phyloP scores from a whole-genome alignment of 1,140 invertebrate species.

The Caenorhabditis remanei region DNA sequence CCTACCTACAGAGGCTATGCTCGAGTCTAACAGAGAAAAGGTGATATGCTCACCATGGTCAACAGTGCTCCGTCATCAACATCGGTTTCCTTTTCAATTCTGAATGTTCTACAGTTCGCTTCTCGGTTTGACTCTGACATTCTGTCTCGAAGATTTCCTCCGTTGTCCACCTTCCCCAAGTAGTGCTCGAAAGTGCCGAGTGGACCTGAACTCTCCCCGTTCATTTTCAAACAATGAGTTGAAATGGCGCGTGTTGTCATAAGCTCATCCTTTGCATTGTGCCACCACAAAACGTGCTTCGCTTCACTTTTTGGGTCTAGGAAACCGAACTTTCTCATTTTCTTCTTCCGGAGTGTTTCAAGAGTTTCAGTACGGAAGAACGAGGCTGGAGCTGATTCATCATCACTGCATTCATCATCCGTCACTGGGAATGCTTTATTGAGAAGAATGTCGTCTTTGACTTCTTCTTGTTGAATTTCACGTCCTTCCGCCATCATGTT shows the following conservation, averaged over 20 bases:
- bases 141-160: neutral
- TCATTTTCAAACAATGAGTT: constrained; percentile 6
- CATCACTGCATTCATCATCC: constrained; percentile 17
- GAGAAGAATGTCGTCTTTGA: neutral
- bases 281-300: constrained; percentile 16
- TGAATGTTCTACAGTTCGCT: neutral
- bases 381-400: neutral
- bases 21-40: too few species aligned
- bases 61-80: neutral
- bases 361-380: neutral
- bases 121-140: neutral
- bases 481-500: constrained; percentile 12
- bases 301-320: neutral
- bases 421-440: neutral
- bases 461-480: neutral
- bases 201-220: neutral
- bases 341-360: neutral
- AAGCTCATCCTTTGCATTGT: constrained; percentile 30
- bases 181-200: neutral
- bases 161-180: neutral
- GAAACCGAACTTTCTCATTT: neutral
- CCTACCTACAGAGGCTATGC: too few species aligned
- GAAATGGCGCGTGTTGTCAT: neutral
- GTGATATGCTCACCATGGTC: neutral
- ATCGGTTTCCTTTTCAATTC: neutral